Percentiles rank a stretch among this genome's conserved stretches.
Evolutionary conservation across 1,140 invertebrate species (phyloP).

Genomic region (Zelostemma sp.): DNA sequence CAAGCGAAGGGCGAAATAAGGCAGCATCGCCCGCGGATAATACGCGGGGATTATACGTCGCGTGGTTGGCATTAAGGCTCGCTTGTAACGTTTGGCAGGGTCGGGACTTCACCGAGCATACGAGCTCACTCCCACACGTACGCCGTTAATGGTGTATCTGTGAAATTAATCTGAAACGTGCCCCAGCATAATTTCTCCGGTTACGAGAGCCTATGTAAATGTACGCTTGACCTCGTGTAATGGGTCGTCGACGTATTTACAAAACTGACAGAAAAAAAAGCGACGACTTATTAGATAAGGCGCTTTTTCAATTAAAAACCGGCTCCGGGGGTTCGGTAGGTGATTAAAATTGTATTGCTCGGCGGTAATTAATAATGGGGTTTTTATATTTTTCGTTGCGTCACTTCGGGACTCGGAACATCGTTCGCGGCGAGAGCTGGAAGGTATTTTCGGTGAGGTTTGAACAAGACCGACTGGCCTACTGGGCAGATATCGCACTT

Average conservation of each 20-base stretch:
- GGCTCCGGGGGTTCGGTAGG: not conserved
- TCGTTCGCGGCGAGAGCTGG: constrained; percentile 27
- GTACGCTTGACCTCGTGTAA: constrained; percentile 43
- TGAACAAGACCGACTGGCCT: constrained; percentile 47
- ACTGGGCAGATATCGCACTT: constrained; percentile 43
- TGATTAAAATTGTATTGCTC: not conserved
- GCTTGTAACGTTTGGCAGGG: constrained; percentile 29
- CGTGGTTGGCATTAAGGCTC: constrained; percentile 37
- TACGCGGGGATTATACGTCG: constrained; percentile 38
- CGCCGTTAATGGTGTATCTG: constrained; percentile 46
- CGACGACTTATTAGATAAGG: constrained; percentile 8
- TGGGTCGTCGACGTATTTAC: constrained; percentile 25
- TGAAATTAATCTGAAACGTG: constrained; percentile 53
- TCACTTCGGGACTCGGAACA: not conserved
- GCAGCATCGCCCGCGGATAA: constrained; percentile 6
- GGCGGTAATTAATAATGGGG: not conserved
- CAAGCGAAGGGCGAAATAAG: constrained; percentile 6
- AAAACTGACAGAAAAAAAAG: constrained; percentile 28
- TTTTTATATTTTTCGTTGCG: not conserved
- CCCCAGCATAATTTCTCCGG: constrained; percentile 43
- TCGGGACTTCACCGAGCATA: not conserved
- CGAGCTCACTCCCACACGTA: constrained; percentile 33
- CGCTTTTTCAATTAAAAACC: not conserved
- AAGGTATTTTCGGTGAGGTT: constrained; percentile 47
- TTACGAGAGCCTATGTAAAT: constrained; percentile 46